Evolutionary conservation across 64 coral and sea anemone species (phyloP).

Genomic region (Platygyra sinensis): DNA sequence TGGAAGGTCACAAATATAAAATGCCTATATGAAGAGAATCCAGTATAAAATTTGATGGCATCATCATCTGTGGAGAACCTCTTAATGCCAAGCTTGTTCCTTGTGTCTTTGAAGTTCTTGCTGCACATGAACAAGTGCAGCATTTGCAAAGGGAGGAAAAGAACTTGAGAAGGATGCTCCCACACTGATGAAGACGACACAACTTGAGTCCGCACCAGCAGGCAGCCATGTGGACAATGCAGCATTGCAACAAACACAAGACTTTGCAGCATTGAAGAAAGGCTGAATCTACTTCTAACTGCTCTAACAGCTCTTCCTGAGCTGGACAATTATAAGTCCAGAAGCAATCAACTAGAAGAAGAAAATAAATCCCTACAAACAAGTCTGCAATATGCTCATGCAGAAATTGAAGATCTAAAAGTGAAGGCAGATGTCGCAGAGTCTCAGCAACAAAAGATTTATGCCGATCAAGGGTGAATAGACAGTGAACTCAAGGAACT

Average conservation of each 20-base stretch:
- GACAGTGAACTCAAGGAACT: too few species aligned
- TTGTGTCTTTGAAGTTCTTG: too few species aligned
- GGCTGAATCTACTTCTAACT: neutral
- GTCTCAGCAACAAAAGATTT: too few species aligned
- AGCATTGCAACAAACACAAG: neutral
- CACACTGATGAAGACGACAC: constrained; percentile 12
- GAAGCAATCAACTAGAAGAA: neutral
- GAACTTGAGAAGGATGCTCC: neutral
- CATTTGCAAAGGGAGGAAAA: neutral
- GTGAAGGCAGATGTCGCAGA: too few species aligned
- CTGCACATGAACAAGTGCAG: too few species aligned
- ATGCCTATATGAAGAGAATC: too few species aligned
- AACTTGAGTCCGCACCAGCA: neutral
- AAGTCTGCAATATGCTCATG: neutral
- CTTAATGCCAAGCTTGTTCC: too few species aligned
- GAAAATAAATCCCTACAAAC: too few species aligned
- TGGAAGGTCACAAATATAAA: too few species aligned
- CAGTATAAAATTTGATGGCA: too few species aligned
- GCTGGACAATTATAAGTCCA: neutral
- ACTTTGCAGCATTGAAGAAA: neutral
- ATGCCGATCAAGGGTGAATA: too few species aligned
- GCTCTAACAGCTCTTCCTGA: constrained; percentile 6
- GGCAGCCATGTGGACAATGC: neutral
- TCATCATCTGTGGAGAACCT: too few species aligned
- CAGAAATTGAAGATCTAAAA: constrained; percentile 3